A percentile compares a stretch with the other conserved stretches of the same genome.
phyloP scores from a whole-genome alignment of 2,797 vertebrate species.

The Xerus rutilus region DNA sequence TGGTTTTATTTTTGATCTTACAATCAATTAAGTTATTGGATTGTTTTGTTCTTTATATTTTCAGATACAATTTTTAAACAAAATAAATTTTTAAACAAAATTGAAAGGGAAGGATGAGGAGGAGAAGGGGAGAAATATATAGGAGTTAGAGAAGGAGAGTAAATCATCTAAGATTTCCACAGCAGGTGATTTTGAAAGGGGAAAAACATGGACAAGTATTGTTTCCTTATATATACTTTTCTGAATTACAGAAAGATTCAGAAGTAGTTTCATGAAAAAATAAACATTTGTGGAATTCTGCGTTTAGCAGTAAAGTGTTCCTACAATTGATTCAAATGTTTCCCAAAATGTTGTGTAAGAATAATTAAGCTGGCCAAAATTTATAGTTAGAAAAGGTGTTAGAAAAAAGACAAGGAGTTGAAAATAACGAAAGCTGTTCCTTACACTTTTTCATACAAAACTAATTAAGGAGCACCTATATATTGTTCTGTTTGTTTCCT shows the following conservation, averaged over 20 bases:
- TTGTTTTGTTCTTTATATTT: not conserved
- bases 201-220: not conserved
- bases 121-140: not conserved
- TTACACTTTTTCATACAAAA: not conserved
- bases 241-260: not conserved
- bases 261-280: not conserved
- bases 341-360: not conserved
- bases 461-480: not conserved
- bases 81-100: not conserved
- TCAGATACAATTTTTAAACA: not conserved
- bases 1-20: not conserved
- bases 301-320: not conserved
- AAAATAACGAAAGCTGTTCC: not conserved
- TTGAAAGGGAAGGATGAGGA: not conserved
- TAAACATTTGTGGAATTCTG: not conserved
- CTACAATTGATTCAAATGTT: not conserved
- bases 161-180: not conserved
- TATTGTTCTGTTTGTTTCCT: too few species aligned
- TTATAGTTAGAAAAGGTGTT: not conserved
- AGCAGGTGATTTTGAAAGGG: not conserved
- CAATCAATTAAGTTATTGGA: not conserved
- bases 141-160: not conserved
- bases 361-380: not conserved
- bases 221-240: not conserved
- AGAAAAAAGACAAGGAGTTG: not conserved